These are phyloP conservation scores for Eonycteris spelaea DNA, from an alignment of 2,113 vertebrate genomes.

Conservation along the genomic window DNA sequence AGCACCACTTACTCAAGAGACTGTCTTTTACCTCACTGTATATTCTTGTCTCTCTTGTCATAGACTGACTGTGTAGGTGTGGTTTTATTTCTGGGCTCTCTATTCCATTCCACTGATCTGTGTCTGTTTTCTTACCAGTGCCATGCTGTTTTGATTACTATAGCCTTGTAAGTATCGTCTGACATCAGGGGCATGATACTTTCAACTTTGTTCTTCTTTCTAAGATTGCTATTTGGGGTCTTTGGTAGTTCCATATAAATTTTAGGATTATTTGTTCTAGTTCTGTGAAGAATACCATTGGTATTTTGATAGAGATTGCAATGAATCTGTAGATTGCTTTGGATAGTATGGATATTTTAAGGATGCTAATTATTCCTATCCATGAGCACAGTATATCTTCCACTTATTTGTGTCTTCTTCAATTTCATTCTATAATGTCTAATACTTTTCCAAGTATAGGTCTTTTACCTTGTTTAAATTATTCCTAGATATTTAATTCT, in stretches of 20 bases:
- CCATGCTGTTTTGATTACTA: neutral
- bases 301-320: neutral
- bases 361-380: neutral
- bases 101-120: neutral
- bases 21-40: too few relatives aligned
- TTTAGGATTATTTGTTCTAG: neutral
- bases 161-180: neutral
- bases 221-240: neutral
- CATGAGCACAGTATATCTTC: neutral
- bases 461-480: too few relatives aligned
- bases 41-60: too few relatives aligned
- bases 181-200: neutral
- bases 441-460: too few relatives aligned
- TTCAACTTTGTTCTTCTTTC: neutral
- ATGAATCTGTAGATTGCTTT: neutral
- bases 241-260: neutral
- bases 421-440: too few relatives aligned
- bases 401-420: neutral
- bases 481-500: too few relatives aligned
- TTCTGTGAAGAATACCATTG: neutral
- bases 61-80: too few relatives aligned
- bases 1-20: too few relatives aligned
- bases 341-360: neutral
- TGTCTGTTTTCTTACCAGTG: neutral
- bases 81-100: neutral